Evolutionary conservation across 2,797 vertebrate genomes (phyloP), one percentile per base, ranked within the genome.

Genomic region (Cossypha caffra): DNA sequence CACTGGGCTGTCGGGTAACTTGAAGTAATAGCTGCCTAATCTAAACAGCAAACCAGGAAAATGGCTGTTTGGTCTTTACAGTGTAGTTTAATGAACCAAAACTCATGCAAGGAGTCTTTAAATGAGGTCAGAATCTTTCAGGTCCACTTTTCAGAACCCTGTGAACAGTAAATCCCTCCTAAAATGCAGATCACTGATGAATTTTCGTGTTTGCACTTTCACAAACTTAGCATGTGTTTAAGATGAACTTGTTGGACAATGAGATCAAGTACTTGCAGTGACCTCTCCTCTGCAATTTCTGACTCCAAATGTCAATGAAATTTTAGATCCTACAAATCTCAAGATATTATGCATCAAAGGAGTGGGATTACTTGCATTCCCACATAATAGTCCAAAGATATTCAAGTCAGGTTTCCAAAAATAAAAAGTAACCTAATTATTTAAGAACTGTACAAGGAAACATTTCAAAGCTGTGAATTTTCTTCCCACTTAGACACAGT

Each of bases 31-130:
- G 55, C 14, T 88, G 75, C 69, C 72, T 88, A 18, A 96, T 48
- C 86, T 62, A 93, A 95, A 96, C 1, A 93, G 59, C 42, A 94
- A 86, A 68, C 45, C 61, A 91, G 68, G 69, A 90, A 88, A 88
- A 92, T 2, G 59, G 66, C 45, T 68, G 51, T 61, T 96, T 87
- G 86, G 75, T 92, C 69, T 96, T 80, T 94, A 64, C 88, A 88
- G 59, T 40, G 35, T 78, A 95, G 93, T 94, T 92, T 63, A 94
- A 86, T 92, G 89, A 95, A 94, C 33, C 84, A 89, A 63, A 87
- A 92, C 77, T 93, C 83, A 66, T 67, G 43, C 28, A 58, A 88
- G 63, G 19, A 75, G 21, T 18, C 74, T 54, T 79, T 69, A 81
- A 75, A 91, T 73, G 85, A 94, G 77, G 88, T 75, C 95, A 91